Percentiles rank a stretch among this genome's conserved stretches.
Conservation (phyloP, 2,888 invertebrate genomes). For the Mythimna vitellina region DNA sequence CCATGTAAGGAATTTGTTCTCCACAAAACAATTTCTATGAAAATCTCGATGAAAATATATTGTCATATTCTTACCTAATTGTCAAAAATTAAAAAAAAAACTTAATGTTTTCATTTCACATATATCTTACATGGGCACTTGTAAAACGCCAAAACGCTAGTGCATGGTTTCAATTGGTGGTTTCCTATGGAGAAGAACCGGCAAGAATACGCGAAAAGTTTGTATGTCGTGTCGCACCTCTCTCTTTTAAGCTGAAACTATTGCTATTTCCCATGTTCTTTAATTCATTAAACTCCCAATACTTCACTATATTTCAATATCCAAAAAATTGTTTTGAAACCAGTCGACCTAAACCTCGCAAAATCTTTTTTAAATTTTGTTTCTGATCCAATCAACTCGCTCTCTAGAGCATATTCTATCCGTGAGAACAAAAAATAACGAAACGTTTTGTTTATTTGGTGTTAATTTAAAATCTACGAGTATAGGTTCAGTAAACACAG, state of each 20-base stretch:
- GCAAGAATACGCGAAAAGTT: too few relatives aligned
- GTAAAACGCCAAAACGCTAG: too few relatives aligned
- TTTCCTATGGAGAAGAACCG: too few relatives aligned
- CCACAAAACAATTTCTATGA: not conserved
- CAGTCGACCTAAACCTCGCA: not conserved
- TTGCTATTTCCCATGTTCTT: not conserved
- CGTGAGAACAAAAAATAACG: constrained; percentile 23
- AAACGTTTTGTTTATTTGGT: constrained; percentile 42
- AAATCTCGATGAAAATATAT: too few relatives aligned
- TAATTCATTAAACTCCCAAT: not conserved
- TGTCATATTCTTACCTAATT: not conserved
- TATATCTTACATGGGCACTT: too few relatives aligned
- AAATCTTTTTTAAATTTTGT: constrained; percentile 24
- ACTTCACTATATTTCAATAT: not conserved
- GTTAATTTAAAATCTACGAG: constrained; percentile 42
- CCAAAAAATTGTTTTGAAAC: not conserved
- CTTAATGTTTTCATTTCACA: too few relatives aligned
- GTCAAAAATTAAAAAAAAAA: too few relatives aligned
- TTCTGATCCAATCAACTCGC: constrained; percentile 37
- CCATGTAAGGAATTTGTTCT: not conserved
- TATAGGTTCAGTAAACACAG: constrained; percentile 25
- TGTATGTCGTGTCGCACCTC: too few relatives aligned
- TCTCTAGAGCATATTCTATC: constrained; percentile 32
- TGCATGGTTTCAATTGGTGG: too few relatives aligned
- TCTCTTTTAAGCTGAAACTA: not conserved